Percentiles rank a stretch among this genome's conserved stretches.
Evolutionary conservation across 1,140 invertebrate genomes (phyloP).

Genomic region (Copidosoma floridanum): DNA sequence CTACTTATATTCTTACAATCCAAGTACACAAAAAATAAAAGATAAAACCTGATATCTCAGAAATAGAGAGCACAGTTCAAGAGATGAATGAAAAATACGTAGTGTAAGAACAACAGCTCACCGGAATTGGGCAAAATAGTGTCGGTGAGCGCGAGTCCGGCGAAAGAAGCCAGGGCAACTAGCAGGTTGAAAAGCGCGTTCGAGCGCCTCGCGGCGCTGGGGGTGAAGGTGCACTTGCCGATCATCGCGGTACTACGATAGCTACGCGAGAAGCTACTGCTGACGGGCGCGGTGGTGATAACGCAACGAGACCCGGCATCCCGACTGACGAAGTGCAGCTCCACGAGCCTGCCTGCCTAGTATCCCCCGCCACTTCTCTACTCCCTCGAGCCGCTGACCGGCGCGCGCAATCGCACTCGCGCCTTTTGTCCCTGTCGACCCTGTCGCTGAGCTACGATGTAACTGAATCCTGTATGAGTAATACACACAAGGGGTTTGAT

Average conservation of each 20-base stretch:
- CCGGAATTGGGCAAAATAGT: constrained; percentile 42
- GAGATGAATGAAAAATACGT: neutral
- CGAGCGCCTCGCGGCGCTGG: constrained; percentile 35
- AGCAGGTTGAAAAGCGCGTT: constrained; percentile 22
- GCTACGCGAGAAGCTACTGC: constrained; percentile 32
- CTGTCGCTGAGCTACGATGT: no score
- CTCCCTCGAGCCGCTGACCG: neutral
- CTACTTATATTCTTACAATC: no score
- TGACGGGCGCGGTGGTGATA: constrained; percentile 40
- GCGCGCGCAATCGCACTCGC: constrained; percentile 34
- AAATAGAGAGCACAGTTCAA: neutral
- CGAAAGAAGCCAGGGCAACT: constrained; percentile 23
- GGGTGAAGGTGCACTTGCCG: constrained; percentile 37
- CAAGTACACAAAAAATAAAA: no score
- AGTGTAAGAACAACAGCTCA: constrained; percentile 40
- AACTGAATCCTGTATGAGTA: no score
- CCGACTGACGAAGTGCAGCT: constrained; percentile 53
- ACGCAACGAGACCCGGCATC: constrained; percentile 52
- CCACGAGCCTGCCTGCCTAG: constrained; percentile 27
- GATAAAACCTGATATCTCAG: no score
- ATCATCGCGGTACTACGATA: constrained; percentile 51
- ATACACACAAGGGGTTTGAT: no score
- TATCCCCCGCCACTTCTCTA: constrained; percentile 9
- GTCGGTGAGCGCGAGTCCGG: constrained; percentile 40
- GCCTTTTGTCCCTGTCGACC: neutral